A percentile compares a stretch with the other conserved stretches of the same genome.
Evolutionary conservation across 30 jellyfish, hydroid and myxozoan genomes (phyloP).

Genomic region (Hydra vulgaris): DNA sequence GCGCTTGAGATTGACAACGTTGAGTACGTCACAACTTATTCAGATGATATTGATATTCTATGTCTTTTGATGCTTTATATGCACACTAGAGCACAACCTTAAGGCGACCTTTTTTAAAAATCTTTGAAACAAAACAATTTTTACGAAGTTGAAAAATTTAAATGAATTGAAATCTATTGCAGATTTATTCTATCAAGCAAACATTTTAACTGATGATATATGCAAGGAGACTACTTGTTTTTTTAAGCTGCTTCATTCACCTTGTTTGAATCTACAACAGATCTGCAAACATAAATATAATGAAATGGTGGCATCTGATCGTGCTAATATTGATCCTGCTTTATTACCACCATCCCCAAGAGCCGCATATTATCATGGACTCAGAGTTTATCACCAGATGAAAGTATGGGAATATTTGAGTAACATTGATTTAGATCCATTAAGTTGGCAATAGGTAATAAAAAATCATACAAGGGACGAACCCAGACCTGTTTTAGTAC

Average conservation of each 20-base stretch:
- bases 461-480: not conserved
- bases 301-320: not conserved
- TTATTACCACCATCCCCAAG: not conserved
- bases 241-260: not conserved
- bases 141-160: not conserved
- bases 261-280: not conserved
- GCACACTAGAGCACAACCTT: too few species aligned
- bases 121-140: too few species aligned
- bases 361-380: not conserved
- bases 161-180: not conserved
- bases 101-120: too few species aligned
- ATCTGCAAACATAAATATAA: not conserved
- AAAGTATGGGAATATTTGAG: not conserved
- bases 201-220: not conserved
- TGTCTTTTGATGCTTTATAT: too few species aligned
- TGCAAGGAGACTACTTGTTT: not conserved
- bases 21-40: too few species aligned
- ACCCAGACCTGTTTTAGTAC: too few species aligned
- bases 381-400: not conserved
- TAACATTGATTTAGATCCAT: not conserved
- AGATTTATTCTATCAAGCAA: not conserved
- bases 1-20: too few species aligned
- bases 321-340: not conserved
- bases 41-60: too few species aligned
- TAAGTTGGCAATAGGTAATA: not conserved